Percentiles rank a stretch among this genome's conserved stretches.
These are phyloP conservation scores for Delphinapterus leucas DNA, from an alignment of 2,113 vertebrate species.

Conservation along the genomic window DNA sequence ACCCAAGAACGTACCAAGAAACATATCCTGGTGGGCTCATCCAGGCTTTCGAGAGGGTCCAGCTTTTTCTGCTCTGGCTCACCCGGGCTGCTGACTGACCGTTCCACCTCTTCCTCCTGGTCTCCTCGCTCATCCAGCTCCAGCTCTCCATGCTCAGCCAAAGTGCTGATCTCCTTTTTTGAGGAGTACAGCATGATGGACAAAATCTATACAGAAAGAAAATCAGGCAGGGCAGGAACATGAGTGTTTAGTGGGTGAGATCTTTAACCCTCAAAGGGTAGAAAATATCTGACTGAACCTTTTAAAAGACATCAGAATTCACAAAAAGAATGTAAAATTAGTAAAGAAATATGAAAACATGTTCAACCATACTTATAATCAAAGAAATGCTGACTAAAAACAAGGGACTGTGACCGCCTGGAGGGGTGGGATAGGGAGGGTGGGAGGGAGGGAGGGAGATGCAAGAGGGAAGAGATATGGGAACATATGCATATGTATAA, in stretches of 20 bases:
- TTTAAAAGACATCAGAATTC: not conserved
- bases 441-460: no score
- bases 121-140: slow-evolving; percentile 85
- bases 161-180: slow-evolving; percentile 91
- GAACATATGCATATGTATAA: no score
- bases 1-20: slow-evolving; percentile 88
- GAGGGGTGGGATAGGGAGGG: no score
- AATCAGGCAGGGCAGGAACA: not conserved
- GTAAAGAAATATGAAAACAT: not conserved
- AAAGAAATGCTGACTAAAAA: slow-evolving; percentile 12
- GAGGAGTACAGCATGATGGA: slow-evolving; percentile 98
- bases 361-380: not conserved
- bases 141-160: slow-evolving; percentile 86
- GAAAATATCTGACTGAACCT: not conserved
- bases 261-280: not conserved
- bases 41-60: slow-evolving; percentile 94
- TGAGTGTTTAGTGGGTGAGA: not conserved
- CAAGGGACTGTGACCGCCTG: not conserved
- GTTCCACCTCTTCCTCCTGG: slow-evolving; percentile 88
- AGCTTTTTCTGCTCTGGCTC: slow-evolving; percentile 87
- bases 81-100: slow-evolving; percentile 76
- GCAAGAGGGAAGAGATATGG: no score
- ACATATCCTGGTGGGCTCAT: slow-evolving; percentile 97
- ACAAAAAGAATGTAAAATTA: not conserved
- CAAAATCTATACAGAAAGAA: slow-evolving; percentile 84